Base-by-base conservation (phyloP, 1,140 invertebrate genomes). In the Belonocnema kinseyi region DNA sequence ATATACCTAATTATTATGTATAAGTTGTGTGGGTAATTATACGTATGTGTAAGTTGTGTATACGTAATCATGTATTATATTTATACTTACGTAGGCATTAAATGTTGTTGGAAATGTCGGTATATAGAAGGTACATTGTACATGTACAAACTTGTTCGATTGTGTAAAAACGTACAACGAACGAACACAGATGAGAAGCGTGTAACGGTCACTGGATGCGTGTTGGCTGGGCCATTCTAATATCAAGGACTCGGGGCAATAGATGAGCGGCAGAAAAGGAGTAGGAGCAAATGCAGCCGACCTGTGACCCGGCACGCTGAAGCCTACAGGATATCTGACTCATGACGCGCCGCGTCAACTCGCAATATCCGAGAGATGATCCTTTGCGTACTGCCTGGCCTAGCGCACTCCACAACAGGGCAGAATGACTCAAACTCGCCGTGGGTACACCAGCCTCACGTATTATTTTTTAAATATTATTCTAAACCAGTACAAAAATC, bases 171-270 rank as follows among this genome's bases (percentile, higher is more conserved):
- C 19, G 52, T 56, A 51, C 2, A 33, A 33, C 26, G 50, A 72
- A 50, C 19, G 52, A 26, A 66, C 61, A 46, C 61, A 66, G 26
- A 66, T 33, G 21, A 66, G 61, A 16, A 46, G 80, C 81, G 75
- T 80, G 83, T 87, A 89, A 87, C 88, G 88, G 87, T 88, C 82
- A 85, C 84, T 85, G 79, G 84, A 82, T 82, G 80, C 84, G 80
- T 83, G 83, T 86, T 85, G 83, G 82, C 80, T 85, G 88, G 88
- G 85, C 88, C 88, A 89, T 89, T 89, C 88, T 89, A 89, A 89
- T 89, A 89, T 89, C 88, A 89, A 89, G 88, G 88, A 89, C 87
- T 88, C 81, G 75, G 75, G 76, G 40, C 40, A 46, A 82, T 84
- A 81, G 81, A 86, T 83, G 84, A 78, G 61, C 61, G 80, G 80